A percentile compares a stretch with the other conserved stretches of the same genome.
Conservation (phyloP, 2,888 invertebrate genomes). For the Melinopterus prodromus region DNA sequence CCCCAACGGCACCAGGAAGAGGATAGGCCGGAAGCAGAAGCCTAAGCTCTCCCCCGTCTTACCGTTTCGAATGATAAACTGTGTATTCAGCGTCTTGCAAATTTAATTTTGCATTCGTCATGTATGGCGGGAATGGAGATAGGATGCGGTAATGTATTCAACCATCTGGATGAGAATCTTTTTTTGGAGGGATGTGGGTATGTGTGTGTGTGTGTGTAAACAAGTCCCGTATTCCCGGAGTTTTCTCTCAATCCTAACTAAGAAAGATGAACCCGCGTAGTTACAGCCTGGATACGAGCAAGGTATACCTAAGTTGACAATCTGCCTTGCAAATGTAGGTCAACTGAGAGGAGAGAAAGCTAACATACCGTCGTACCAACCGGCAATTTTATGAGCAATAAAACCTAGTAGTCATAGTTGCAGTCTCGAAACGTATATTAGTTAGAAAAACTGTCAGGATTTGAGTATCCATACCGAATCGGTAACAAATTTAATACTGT, state of each 20-base stretch:
- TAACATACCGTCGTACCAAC: too few species aligned
- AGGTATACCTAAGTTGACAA: too few species aligned
- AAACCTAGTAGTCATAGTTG: too few species aligned
- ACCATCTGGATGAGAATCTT: conserved; percentile 9
- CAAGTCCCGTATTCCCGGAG: neutral
- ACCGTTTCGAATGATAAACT: conserved; percentile 23
- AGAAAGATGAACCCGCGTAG: neutral
- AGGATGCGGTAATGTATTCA: conserved; percentile 21
- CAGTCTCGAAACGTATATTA: too few species aligned
- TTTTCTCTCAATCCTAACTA: neutral
- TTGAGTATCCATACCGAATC: too few species aligned
- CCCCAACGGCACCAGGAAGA: neutral
- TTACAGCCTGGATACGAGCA: too few species aligned
- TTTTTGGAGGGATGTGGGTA: neutral
- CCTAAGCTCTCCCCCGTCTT: neutral
- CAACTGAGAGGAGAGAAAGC: too few species aligned
- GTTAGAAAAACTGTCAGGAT: too few species aligned
- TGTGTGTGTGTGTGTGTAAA: neutral
- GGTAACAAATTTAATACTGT: too few species aligned
- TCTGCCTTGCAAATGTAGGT: too few species aligned
- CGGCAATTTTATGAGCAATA: too few species aligned
- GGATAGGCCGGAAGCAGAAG: neutral
- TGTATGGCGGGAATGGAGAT: conserved; percentile 14
- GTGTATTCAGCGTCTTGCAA: conserved; percentile 29
- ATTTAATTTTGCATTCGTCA: conserved; percentile 32